Evolutionary conservation across 92 coral and sea anemone species (phyloP).

Genomic region (Parazoanthus atlanticus): DNA sequence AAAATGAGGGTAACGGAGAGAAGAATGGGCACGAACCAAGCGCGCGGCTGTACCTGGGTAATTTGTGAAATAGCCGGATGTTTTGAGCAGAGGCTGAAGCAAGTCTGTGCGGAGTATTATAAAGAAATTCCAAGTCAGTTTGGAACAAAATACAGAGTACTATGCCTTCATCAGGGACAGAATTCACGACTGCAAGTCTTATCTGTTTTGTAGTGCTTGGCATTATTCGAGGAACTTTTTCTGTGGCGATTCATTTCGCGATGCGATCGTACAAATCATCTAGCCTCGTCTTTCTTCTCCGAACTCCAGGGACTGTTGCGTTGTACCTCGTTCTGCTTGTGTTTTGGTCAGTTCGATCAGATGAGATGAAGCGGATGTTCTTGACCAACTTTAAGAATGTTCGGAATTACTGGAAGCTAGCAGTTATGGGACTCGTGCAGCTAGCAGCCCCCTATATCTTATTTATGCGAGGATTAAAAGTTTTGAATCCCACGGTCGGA

Average conservation of each 20-base stretch:
- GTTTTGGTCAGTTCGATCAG: slow-evolving; percentile 54
- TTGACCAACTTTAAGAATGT: slow-evolving; percentile 57
- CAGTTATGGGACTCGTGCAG: slow-evolving; percentile 90
- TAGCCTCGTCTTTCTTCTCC: slow-evolving; percentile 86
- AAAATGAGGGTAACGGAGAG: background rate
- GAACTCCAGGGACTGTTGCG: slow-evolving; percentile 87
- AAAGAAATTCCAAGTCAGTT: background rate
- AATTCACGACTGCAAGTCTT: slow-evolving; percentile 74
- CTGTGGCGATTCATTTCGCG: slow-evolving; percentile 80
- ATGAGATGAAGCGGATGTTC: slow-evolving; percentile 66
- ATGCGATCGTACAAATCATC: slow-evolving; percentile 74
- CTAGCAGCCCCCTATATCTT: slow-evolving; percentile 91
- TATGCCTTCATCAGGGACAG: slow-evolving; percentile 71
- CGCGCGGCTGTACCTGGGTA: slow-evolving; percentile 44
- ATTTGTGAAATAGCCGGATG: background rate
- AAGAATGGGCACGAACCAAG: slow-evolving; percentile 14
- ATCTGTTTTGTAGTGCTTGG: slow-evolving; percentile 76
- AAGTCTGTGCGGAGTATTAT: background rate
- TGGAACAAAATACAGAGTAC: background rate
- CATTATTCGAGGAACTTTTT: slow-evolving; percentile 88
- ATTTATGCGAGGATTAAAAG: slow-evolving; percentile 84
- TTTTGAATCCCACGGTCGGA: slow-evolving; percentile 82
- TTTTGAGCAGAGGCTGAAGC: background rate
- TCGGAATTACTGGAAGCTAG: slow-evolving; percentile 76
- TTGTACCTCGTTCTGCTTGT: slow-evolving; percentile 66